A percentile compares a stretch with the other conserved stretches of the same genome.
Evolutionary conservation across 2,888 invertebrate genomes (phyloP).

Genomic region (Ceratothoa steindachneri): DNA sequence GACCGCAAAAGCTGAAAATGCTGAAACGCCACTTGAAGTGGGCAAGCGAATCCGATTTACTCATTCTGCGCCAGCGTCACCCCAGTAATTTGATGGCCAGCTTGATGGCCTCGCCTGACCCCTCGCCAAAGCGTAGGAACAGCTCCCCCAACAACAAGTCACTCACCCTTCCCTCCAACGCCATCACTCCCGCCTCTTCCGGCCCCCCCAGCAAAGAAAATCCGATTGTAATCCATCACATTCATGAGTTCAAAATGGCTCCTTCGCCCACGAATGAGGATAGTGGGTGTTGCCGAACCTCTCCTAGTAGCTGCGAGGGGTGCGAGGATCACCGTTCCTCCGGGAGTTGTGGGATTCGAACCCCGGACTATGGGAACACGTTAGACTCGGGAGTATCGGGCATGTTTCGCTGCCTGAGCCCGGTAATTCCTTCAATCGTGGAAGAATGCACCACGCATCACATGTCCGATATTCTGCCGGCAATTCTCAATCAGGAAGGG

Average conservation of each 20-base stretch:
- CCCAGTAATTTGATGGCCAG: conserved; percentile 25
- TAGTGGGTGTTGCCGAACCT: conserved; percentile 42
- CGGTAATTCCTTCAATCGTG: conserved; percentile 38
- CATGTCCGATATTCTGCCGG: conserved; percentile 33
- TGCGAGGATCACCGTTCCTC: conserved; percentile 25
- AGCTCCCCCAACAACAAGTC: conserved; percentile 20
- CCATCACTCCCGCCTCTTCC: not conserved
- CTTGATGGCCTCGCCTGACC: conserved; percentile 13
- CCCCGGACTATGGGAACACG: conserved; percentile 34
- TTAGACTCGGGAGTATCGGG: conserved; percentile 44
- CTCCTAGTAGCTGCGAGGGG: conserved; percentile 46
- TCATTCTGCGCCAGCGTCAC: conserved; percentile 36
- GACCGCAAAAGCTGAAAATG: conserved; percentile 22
- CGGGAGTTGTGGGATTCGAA: conserved; percentile 22
- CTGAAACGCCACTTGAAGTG: conserved; percentile 40
- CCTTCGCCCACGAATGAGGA: conserved; percentile 44
- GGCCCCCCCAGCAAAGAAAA: conserved; percentile 27
- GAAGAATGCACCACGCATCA: conserved; percentile 43
- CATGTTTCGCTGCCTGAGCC: conserved; percentile 34
- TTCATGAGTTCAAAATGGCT: conserved; percentile 47
- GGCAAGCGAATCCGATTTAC: conserved; percentile 45
- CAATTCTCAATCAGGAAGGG: conserved; percentile 9
- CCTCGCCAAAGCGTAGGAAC: conserved; percentile 18
- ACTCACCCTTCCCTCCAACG: not conserved
- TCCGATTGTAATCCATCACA: conserved; percentile 45